These are phyloP conservation scores for Choreutis nemorana DNA, from an alignment of 2,888 invertebrate genomes.

Conservation along the genomic window DNA sequence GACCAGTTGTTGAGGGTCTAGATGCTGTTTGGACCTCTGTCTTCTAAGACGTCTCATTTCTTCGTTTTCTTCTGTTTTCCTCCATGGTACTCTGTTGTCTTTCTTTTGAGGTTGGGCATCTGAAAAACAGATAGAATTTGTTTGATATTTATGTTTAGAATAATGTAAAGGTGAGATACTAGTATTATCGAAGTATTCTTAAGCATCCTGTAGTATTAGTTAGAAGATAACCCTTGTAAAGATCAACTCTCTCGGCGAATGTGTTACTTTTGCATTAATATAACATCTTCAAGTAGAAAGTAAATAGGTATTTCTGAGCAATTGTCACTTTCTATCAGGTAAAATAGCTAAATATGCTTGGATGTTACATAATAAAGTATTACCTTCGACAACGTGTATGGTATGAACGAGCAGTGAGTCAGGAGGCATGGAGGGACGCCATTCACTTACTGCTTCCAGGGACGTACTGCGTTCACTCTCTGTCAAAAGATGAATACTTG, in stretches of 20 bases:
- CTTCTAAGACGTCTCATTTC: conserved; percentile 67
- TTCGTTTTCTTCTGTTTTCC: conserved; percentile 76
- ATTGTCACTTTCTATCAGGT: no score
- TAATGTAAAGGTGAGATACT: no score
- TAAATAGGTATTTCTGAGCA: no score
- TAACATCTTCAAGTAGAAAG: not conserved
- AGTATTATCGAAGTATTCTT: no score
- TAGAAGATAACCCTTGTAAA: no score
- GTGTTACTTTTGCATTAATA: not conserved
- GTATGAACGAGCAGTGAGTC: conserved; percentile 86
- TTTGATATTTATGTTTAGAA: no score
- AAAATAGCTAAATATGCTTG: not conserved
- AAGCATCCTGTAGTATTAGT: no score
- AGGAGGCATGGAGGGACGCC: conserved; percentile 80
- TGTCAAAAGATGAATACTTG: no score
- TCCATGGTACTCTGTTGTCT: conserved; percentile 81
- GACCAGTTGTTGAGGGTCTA: conserved; percentile 49
- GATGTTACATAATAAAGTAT: conserved; percentile 2
- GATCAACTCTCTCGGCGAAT: no score
- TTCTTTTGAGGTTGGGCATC: conserved; percentile 77
- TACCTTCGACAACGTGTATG: conserved; percentile 88
- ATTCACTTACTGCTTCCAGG: conserved; percentile 81
- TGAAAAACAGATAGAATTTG: no score
- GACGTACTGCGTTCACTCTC: conserved; percentile 80
- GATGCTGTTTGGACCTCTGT: conserved; percentile 63